Evolutionary conservation across 35 echinoderm and acorn worm genomes (phyloP), one percentile per base, ranked within the genome.

Genomic region (Lytechinus pictus): DNA sequence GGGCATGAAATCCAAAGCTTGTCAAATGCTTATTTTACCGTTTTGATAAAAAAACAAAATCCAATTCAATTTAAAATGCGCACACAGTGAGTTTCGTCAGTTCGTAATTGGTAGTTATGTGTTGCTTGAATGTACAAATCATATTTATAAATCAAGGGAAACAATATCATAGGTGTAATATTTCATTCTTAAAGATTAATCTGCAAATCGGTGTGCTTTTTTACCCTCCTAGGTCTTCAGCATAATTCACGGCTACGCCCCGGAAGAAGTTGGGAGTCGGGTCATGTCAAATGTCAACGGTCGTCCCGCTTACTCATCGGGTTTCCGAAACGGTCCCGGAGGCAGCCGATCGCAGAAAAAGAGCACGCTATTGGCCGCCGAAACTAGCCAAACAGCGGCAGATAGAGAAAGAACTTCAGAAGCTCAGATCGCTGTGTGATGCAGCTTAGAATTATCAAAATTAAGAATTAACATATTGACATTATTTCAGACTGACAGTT

Each of bases 211-310:
- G 4, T 24, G 6, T 79, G 19, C 21, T 79, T 79, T 14, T 52
- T 95, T 54, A 11, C 13, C 19, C 21, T 29, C 7, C 8, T 86
- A 99, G 98, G 98, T 99, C 86, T 96, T 96, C 54, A 99, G 98
- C 94, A 99, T 99, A 89, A 96, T 99, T 33, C 95, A 99, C 86
- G 98, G 98, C 28, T 99, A 99, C 95, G 98, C 98, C 28, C 98
- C 98, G 71, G 98, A 99, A 92, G 97, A 99, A 52, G 98, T 99
- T 61, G 98, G 98, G 5, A 97, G 96, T 88, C 97, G 98, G 54
- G 98, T 97, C 54, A 99, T 99, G 98, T 99, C 98, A 5, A 99
- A 99, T 86, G 94, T 99, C 54, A 99, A 99, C 86, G 98, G 98
- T 21, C 94, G 96, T 21, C 94, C 86, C 13, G 96, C 94, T 16